Evolutionary conservation across 2,888 invertebrate species (phyloP), one percentile per base, ranked within the genome.

Genomic region (Drosophila limbata): DNA sequence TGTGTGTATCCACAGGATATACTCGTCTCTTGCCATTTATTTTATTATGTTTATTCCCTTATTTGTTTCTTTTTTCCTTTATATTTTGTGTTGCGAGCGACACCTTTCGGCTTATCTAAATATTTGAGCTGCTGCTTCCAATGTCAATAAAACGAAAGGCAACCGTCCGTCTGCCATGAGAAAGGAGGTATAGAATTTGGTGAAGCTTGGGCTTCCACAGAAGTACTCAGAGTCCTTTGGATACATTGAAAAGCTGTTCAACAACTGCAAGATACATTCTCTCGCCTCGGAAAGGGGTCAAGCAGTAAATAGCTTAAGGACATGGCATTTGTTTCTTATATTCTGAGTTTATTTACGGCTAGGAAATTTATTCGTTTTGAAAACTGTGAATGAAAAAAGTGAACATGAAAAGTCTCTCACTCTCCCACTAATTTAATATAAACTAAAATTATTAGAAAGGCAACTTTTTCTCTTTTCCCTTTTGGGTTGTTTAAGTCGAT

Each of bases 61-160:
- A 8, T 44, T 52, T 40, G 8, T 31, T 25, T 1, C 3, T n/a
- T 10, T 44, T 56, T 62, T 10, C 25, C 19, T 21, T 10, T 42
- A 2, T 21, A 37, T 28, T 60, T 51, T 40, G 19, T 62, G 61
- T 68, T 53, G 66, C 45, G 60, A 75, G 62, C 72, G 75, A 81
- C 84, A 84, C 81, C 84, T 78, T 81, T 67, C 57, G 62, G 56
- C 74, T 74, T 74, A 81, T 81, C 78, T 72, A 75, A 80, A 83
- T 83, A 81, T 83, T 81, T 77, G 78, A 83, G 63, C 69, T 71
- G 51, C 63, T 64, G 67, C 73, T 56, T 77, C 50, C 66, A 73
- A 67, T 75, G 81, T 81, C 81, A 81, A 81, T 81, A 84, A 79
- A 65, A 57, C 65, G 65, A 47, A 59, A 77, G 21, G 61, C 57